A percentile compares a stretch with the other conserved stretches of the same genome.
These are phyloP conservation scores for Enteromius trimaculatus DNA, from an alignment of 2,797 vertebrate genomes.

Conservation along the genomic window DNA sequence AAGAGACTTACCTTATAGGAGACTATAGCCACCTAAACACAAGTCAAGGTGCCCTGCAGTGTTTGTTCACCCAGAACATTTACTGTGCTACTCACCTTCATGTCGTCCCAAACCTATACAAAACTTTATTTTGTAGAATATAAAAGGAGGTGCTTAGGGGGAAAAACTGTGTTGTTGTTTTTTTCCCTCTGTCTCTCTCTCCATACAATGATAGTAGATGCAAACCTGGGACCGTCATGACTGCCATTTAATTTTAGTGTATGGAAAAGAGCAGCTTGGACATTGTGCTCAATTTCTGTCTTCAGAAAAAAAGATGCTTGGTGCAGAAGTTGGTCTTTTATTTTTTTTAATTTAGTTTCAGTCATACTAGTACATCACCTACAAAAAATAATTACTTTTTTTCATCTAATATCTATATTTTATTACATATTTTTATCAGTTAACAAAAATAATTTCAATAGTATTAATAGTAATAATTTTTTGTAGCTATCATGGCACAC, in stretches of 20 bases:
- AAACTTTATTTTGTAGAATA: not conserved
- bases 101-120: not conserved
- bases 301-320: not conserved
- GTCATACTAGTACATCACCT: not conserved
- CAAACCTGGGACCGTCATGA: not conserved
- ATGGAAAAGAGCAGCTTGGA: not conserved
- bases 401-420: not conserved
- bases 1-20: not conserved
- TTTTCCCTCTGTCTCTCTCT: too few species aligned
- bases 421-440: not conserved
- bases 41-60: constrained; percentile 6
- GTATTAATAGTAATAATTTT: not conserved
- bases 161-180: too few species aligned
- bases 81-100: not conserved
- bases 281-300: not conserved
- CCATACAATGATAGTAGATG: not conserved
- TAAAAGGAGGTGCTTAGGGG: not conserved
- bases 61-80: constrained; percentile 8
- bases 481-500: not conserved
- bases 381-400: not conserved
- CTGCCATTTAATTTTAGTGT: not conserved
- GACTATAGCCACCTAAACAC: constrained; percentile 12
- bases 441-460: too few species aligned
- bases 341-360: too few species aligned
- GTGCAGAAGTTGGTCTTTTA: not conserved